Percentiles rank a stretch among this genome's conserved stretches.
These are phyloP conservation scores for Macrobrachium nipponense DNA, from an alignment of 1,140 invertebrate species.

Conservation along the genomic window DNA sequence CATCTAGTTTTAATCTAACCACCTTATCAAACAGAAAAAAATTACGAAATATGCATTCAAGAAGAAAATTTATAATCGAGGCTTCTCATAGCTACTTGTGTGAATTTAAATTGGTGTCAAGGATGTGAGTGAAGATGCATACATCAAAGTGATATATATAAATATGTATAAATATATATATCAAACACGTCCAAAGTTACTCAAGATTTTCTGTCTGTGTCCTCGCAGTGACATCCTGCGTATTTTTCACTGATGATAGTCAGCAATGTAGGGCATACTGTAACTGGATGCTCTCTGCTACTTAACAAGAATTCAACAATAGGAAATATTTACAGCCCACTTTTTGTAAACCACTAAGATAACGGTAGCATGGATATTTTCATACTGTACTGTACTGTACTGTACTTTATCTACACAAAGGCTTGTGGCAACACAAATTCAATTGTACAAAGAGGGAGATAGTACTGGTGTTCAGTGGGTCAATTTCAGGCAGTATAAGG, in stretches of 20 bases:
- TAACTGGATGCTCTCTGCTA: constrained; percentile 38
- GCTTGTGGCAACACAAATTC: constrained; percentile 46
- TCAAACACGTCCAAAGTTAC: constrained; percentile 35
- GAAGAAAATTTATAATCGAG: constrained; percentile 53
- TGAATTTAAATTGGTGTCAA: constrained; percentile 46
- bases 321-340: constrained; percentile 24
- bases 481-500: constrained; percentile 45
- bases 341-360: constrained; percentile 35
- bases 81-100: constrained; percentile 45
- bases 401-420: constrained; percentile 4
- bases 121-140: constrained; percentile 52
- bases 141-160: constrained; percentile 56
- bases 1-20: constrained; percentile 57
- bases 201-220: constrained; percentile 46
- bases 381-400: constrained; percentile 25
- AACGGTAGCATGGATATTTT: constrained; percentile 7
- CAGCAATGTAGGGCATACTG: constrained; percentile 27
- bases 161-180: constrained; percentile 1
- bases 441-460: constrained; percentile 22
- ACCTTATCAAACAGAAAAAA: constrained; percentile 53
- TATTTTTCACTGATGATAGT: constrained; percentile 6
- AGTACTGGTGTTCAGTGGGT: constrained; percentile 42
- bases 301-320: constrained; percentile 16
- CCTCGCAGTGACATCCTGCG: constrained; percentile 21
- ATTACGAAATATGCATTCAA: constrained; percentile 58